phyloP scores from a whole-genome alignment of 2,888 invertebrate genomes.

The Tetranychus piercei region DNA sequence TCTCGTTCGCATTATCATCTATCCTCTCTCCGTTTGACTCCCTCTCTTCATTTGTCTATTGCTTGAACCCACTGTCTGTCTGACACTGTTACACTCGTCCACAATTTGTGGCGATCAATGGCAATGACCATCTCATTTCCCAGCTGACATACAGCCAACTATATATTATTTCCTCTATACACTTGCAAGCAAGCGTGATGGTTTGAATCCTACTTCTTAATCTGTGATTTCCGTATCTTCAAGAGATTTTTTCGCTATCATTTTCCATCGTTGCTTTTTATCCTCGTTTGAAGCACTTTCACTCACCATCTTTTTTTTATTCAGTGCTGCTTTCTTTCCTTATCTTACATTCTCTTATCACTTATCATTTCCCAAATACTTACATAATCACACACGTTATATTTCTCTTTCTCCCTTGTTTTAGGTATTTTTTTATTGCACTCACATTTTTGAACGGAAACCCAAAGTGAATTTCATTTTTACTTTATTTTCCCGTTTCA shows the following conservation, averaged over 20 bases:
- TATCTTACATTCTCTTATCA: background rate
- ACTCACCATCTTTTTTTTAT: background rate
- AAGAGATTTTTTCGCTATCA: background rate
- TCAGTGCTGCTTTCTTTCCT: conserved; percentile 2
- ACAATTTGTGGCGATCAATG: background rate
- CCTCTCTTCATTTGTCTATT: background rate
- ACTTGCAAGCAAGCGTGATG: background rate
- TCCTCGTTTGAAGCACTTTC: background rate
- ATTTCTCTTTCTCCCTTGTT: conserved; percentile 2
- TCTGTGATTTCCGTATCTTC: background rate
- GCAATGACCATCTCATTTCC: background rate
- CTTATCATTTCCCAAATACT: background rate
- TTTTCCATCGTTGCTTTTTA: background rate
- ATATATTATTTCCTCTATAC: background rate
- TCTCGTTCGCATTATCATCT: background rate
- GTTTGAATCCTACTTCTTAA: background rate
- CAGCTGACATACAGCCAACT: background rate
- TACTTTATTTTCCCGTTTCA: background rate
- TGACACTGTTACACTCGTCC: background rate
- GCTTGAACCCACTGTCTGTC: background rate
- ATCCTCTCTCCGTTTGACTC: background rate
- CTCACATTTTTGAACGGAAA: background rate
- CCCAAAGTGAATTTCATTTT: background rate
- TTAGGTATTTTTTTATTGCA: background rate
- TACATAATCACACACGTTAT: background rate